Evolutionary conservation across 2,888 invertebrate species (phyloP).

Genomic region (Ligdia adustata): DNA sequence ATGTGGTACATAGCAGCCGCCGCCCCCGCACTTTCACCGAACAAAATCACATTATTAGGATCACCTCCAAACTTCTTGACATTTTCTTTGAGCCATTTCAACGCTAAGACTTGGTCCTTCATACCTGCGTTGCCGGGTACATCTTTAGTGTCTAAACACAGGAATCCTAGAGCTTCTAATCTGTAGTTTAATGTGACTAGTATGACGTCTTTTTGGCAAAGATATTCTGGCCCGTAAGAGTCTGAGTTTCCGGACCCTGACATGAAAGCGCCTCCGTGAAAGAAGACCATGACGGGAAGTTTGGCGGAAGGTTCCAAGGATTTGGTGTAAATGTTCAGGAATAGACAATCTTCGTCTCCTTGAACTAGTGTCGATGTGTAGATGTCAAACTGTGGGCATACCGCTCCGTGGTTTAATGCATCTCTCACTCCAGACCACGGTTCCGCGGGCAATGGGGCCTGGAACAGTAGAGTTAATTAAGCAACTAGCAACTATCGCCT

Average conservation of each 20-base stretch:
- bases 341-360: slow-evolving; percentile 65
- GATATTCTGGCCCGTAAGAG: slow-evolving; percentile 60
- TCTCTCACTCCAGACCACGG: slow-evolving; percentile 62
- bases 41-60: slow-evolving; percentile 62
- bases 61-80: slow-evolving; percentile 63
- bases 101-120: slow-evolving; percentile 64
- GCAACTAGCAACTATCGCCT: no score
- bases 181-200: slow-evolving; percentile 72
- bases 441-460: slow-evolving; percentile 61
- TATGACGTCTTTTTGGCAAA: slow-evolving; percentile 66
- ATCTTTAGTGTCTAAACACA: slow-evolving; percentile 54
- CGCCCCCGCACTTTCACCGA: slow-evolving; percentile 72
- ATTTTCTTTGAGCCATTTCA: slow-evolving; percentile 61
- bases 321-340: slow-evolving; percentile 61
- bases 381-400: slow-evolving; percentile 64
- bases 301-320: slow-evolving; percentile 35
- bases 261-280: slow-evolving; percentile 68
- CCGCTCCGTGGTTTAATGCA: slow-evolving; percentile 58
- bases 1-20: slow-evolving; percentile 63
- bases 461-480: slow-evolving; percentile 20
- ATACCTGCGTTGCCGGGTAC: slow-evolving; percentile 68
- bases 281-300: slow-evolving; percentile 67
- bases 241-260: slow-evolving; percentile 63
- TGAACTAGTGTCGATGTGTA: slow-evolving; percentile 40
- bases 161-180: slow-evolving; percentile 52